Base-by-base conservation (phyloP, 2,797 vertebrate species). In the Onychomys leucogaster region DNA sequence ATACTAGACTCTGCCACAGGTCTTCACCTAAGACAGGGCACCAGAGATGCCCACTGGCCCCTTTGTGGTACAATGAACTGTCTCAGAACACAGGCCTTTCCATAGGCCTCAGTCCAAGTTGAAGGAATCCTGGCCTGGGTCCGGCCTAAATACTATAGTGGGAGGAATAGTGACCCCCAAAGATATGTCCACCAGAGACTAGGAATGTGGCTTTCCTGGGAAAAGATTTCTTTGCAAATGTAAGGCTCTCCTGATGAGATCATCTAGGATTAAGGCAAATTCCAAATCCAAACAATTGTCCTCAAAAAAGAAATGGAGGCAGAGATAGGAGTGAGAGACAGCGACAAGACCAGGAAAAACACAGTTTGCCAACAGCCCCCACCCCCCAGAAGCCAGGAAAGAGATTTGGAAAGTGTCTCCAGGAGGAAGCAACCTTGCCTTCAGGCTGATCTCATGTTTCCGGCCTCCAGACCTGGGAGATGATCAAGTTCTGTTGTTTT, bases 201-300 rank as follows among this genome's bases (percentile, higher is more conserved):
- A 19, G 27, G 77, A 90, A 77, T 69, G 17, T 46, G 76, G 29
- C 19, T 69, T 93, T 90, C 55, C 85, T 82, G 86, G 41, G 57
- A 1, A 84, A 92, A 92, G 29, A 4, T 3, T 23, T 78, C 78
- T 97, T 91, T 94, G 61, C 16, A 57, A 55, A 82, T 32, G 27
- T 52, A 93, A 86, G 78, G 23, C 89, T 93, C 49, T 88, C 27
- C 6, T 89, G 69, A 55, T 59, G 63, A 96, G 34, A 82, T 84
- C 63, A 73, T 63, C 27, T 55, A 89, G 57, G 84, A 89, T 91
- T 63, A 55, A 29, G 9, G 29, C 75, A 73, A 89, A 37, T 71
- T 65, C 43, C 49, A 87, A 96, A 76, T 57, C 63, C 69, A 52
- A 32, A 59, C 71, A 73, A 81, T 19, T 25, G 41, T 94, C 67